Percentiles rank a stretch among this genome's conserved stretches.
Conservation (phyloP, 2,888 invertebrate species). For the Dasypogon diadema region DNA sequence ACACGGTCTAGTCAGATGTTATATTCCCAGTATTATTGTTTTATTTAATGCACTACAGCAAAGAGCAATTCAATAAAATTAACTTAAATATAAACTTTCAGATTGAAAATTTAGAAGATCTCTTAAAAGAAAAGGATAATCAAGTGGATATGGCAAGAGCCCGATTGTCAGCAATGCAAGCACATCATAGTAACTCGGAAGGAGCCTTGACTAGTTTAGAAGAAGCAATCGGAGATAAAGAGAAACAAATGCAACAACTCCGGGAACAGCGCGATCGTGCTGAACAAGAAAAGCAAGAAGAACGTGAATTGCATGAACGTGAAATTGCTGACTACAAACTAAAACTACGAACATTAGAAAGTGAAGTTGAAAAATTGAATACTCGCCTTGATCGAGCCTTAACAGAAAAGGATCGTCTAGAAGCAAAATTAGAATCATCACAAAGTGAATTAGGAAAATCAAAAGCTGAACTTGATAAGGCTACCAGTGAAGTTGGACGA, state of each 20-base stretch:
- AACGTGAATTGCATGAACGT: conserved; percentile 91
- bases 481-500: conserved; percentile 87
- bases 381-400: conserved; percentile 89
- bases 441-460: conserved; percentile 95
- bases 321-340: conserved; percentile 96
- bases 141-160: conserved; percentile 96
- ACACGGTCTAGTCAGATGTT: no score
- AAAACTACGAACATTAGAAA: conserved; percentile 90
- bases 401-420: conserved; percentile 90
- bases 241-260: conserved; percentile 95
- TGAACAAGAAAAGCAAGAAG: conserved; percentile 96
- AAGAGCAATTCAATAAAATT: no score
- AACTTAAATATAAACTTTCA: no score
- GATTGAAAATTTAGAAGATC: conserved; percentile 98
- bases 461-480: conserved; percentile 93
- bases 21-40: no score
- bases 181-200: conserved; percentile 93
- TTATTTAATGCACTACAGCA: no score
- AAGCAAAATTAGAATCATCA: conserved; percentile 91
- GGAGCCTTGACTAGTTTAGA: conserved; percentile 93
- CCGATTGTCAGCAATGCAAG: conserved; percentile 91
- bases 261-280: conserved; percentile 93
- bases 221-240: conserved; percentile 96
- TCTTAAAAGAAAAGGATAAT: conserved; percentile 97
- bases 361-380: conserved; percentile 90